Percentiles rank a stretch among this genome's conserved stretches.
Evolutionary conservation across 2,888 invertebrate genomes (phyloP).

Genomic region (Agrochola litura): DNA sequence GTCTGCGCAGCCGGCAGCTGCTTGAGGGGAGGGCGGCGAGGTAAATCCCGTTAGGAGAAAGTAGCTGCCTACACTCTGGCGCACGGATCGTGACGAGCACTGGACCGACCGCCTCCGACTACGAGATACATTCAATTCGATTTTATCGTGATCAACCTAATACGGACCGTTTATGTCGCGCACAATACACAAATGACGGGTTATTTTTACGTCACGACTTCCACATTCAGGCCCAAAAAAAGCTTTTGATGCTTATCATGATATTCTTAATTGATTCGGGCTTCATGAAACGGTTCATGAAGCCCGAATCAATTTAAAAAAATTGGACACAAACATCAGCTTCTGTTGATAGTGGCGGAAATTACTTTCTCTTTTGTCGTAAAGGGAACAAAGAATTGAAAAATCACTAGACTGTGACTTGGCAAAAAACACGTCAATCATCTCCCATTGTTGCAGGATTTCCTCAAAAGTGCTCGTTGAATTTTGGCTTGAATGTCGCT

Average conservation of each 20-base stretch:
- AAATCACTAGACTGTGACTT: constrained; percentile 73
- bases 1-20: constrained; percentile 72
- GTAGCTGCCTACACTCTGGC: constrained; percentile 87
- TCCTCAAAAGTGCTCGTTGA: constrained; percentile 63
- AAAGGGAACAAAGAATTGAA: constrained; percentile 73
- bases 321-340: constrained; percentile 60
- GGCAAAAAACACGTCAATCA: constrained; percentile 77
- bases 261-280: constrained; percentile 45
- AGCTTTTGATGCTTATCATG: constrained; percentile 48
- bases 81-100: constrained; percentile 81
- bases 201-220: constrained; percentile 68
- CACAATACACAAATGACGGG: constrained; percentile 67
- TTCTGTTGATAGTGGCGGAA: constrained; percentile 56
- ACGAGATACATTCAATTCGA: constrained; percentile 79
- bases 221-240: constrained; percentile 45
- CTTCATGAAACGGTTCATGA: constrained; percentile 24
- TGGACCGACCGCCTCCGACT: constrained; percentile 78
- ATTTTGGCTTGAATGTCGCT: constrained; percentile 55
- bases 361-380: constrained; percentile 78
- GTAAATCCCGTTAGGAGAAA: constrained; percentile 89
- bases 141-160: constrained; percentile 77
- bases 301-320: constrained; percentile 19
- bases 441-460: constrained; percentile 70
- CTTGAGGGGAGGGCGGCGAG: constrained; percentile 70
- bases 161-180: constrained; percentile 68